Conservation (phyloP, 1,140 invertebrate genomes). For the Camponotus pennsylvanicus region DNA sequence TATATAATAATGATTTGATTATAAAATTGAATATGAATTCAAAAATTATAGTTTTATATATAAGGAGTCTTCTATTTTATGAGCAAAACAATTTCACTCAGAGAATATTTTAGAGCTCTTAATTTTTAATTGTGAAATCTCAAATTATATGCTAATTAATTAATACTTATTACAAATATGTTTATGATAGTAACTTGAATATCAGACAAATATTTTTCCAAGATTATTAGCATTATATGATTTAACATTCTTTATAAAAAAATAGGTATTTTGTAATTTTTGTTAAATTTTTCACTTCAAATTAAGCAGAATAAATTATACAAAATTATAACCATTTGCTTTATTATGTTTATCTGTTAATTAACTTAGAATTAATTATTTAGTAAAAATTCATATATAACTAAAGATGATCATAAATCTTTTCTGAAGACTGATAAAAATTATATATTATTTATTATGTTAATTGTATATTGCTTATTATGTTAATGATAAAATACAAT, state of each 20-base stretch:
- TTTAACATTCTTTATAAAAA: background rate
- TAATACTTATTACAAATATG: no score
- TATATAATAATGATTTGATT: no score
- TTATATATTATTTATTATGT: background rate
- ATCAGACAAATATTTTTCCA: background rate
- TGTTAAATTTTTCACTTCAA: background rate
- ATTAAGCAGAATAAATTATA: background rate
- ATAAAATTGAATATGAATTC: no score
- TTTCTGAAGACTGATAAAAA: conserved; percentile 5
- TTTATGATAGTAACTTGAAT: background rate
- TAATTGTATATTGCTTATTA: background rate
- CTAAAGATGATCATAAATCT: background rate
- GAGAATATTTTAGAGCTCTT: no score
- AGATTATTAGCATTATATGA: background rate
- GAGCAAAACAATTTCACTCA: no score
- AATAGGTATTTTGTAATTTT: background rate
- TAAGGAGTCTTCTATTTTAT: no score
- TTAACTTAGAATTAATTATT: background rate
- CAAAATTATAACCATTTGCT: background rate
- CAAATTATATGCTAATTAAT: background rate
- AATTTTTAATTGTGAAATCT: background rate
- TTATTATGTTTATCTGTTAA: background rate
- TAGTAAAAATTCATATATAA: background rate
- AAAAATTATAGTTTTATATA: no score
- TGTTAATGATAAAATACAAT: background rate